These are phyloP conservation scores for Poecilia picta DNA, from an alignment of 2,797 vertebrate genomes.

Conservation along the genomic window DNA sequence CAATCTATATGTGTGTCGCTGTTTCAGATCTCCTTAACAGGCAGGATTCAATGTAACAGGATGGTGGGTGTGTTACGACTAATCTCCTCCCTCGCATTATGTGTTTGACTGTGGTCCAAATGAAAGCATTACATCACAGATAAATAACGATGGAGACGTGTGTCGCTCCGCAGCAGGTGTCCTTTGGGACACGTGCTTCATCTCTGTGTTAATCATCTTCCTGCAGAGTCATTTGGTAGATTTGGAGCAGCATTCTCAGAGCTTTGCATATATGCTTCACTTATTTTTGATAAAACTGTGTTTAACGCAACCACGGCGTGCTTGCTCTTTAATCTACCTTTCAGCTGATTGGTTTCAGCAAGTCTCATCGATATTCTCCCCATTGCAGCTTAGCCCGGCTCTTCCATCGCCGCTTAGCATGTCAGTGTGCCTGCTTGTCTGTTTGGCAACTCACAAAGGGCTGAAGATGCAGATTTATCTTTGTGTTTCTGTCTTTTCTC, in stretches of 20 bases:
- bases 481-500: conserved; percentile 84
- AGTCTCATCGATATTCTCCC: conserved; percentile 30
- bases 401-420: conserved; percentile 60
- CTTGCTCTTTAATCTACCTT: conserved; percentile 53
- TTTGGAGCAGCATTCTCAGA: conserved; percentile 39
- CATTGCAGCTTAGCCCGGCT: conserved; percentile 46
- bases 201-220: conserved; percentile 34
- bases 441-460: conserved; percentile 63
- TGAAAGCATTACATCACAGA: conserved; percentile 10
- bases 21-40: conserved; percentile 82
- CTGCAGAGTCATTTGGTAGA: conserved; percentile 51
- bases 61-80: conserved; percentile 78
- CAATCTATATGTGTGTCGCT: conserved; percentile 67
- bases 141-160: conserved; percentile 1
- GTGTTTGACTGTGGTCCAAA: conserved; percentile 61
- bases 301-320: conserved; percentile 1
- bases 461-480: conserved; percentile 80
- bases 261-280: conserved; percentile 2
- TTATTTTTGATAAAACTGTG: conserved; percentile 4
- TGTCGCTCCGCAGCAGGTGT: conserved; percentile 25
- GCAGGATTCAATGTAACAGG: conserved; percentile 80
- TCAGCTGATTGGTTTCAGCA: conserved; percentile 20
- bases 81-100: conserved; percentile 57
- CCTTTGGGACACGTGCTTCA: conserved; percentile 61
- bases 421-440: conserved; percentile 59